Evolutionary conservation across 1,140 invertebrate genomes (phyloP).

Genomic region (Eciton burchellii): DNA sequence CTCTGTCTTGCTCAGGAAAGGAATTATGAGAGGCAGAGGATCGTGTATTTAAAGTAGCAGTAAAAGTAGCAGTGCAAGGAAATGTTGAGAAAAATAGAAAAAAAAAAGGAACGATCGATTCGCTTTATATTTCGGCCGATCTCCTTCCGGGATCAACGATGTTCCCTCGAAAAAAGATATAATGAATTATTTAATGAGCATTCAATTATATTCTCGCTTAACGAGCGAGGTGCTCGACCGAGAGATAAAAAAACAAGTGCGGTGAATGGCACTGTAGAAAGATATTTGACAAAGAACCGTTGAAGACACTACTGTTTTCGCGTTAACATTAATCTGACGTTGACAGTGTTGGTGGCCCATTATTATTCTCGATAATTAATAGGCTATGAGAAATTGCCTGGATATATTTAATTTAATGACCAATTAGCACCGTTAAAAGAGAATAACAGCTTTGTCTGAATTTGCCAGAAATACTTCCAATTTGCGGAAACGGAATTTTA

Average conservation of each 20-base stretch:
- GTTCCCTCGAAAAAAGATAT: slow-evolving; percentile 46
- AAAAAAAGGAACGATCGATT: background rate
- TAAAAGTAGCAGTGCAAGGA: background rate
- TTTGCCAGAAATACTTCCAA: slow-evolving; percentile 20
- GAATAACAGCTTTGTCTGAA: slow-evolving; percentile 40
- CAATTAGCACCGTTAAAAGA: slow-evolving; percentile 36
- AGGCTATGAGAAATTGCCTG: slow-evolving; percentile 10
- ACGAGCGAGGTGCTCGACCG: slow-evolving; percentile 24
- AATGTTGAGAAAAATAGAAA: slow-evolving; percentile 5
- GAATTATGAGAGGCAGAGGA: too few relatives aligned
- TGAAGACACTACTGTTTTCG: slow-evolving; percentile 20
- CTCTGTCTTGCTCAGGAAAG: too few relatives aligned
- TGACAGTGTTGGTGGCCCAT: background rate
- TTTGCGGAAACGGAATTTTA: slow-evolving; percentile 27
- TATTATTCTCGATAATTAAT: slow-evolving; percentile 41
- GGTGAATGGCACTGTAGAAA: slow-evolving; percentile 18
- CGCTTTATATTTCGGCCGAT: background rate
- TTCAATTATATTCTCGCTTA: slow-evolving; percentile 47
- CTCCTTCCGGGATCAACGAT: slow-evolving; percentile 22
- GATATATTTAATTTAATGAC: slow-evolving; percentile 47
- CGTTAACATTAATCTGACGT: slow-evolving; percentile 30
- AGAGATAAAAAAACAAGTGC: slow-evolving; percentile 39
- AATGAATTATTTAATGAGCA: slow-evolving; percentile 32
- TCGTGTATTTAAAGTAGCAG: background rate
- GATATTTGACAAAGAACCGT: slow-evolving; percentile 15